Evolutionary conservation across 2,888 invertebrate species (phyloP).

Genomic region (Exocentrus adspersus): DNA sequence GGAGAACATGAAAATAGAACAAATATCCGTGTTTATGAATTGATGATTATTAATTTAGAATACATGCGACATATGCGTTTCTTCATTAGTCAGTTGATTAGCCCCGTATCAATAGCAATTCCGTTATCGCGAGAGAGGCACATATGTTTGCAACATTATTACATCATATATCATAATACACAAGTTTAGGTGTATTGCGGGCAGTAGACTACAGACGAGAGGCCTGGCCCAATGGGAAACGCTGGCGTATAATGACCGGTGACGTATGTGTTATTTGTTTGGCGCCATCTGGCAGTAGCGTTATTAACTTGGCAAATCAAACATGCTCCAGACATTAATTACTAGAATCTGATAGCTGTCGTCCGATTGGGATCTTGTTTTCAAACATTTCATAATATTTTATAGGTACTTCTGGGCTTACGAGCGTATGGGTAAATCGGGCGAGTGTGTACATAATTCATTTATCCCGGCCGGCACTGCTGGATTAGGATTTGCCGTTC

Average conservation of each 20-base stretch:
- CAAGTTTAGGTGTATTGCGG: slow-evolving; percentile 63
- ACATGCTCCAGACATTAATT: slow-evolving; percentile 65
- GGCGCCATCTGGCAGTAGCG: slow-evolving; percentile 65
- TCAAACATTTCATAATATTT: slow-evolving; percentile 47
- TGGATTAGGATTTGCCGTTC: not conserved
- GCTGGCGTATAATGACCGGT: slow-evolving; percentile 59
- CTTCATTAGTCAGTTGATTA: slow-evolving; percentile 64
- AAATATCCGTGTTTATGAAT: slow-evolving; percentile 28
- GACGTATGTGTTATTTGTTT: slow-evolving; percentile 66
- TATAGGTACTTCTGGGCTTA: slow-evolving; percentile 30
- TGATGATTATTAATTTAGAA: slow-evolving; percentile 36
- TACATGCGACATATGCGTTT: slow-evolving; percentile 61
- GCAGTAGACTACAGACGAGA: slow-evolving; percentile 56
- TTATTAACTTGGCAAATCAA: slow-evolving; percentile 67
- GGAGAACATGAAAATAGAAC: slow-evolving; percentile 19
- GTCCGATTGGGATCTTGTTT: slow-evolving; percentile 52
- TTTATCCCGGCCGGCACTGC: not conserved
- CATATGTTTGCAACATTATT: slow-evolving; percentile 65
- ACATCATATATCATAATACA: slow-evolving; percentile 64
- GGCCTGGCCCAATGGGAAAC: slow-evolving; percentile 37
- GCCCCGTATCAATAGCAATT: slow-evolving; percentile 63
- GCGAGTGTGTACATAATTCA: slow-evolving; percentile 16
- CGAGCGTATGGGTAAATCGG: slow-evolving; percentile 7
- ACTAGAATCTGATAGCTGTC: slow-evolving; percentile 59
- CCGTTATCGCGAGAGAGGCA: slow-evolving; percentile 62